These are phyloP conservation scores for Aurelia sp. DNA, from an alignment of 30 jellyfish, hydroid and myxozoan genomes.

Conservation along the genomic window DNA sequence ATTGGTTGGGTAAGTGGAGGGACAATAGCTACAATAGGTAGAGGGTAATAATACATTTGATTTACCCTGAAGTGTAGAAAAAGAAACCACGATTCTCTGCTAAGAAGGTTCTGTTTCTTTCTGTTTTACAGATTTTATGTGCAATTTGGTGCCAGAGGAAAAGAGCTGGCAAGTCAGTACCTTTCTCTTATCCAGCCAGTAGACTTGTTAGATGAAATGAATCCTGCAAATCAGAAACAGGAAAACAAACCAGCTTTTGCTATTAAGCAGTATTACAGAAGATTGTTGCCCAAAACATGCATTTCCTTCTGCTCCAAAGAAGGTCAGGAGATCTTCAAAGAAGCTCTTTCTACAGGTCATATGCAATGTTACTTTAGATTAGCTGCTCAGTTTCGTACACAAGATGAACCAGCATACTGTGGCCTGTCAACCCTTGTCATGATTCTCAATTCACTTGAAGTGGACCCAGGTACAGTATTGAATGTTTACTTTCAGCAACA, in stretches of 20 bases:
- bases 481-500: too few relatives aligned
- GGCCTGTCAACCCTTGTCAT: slow-evolving; percentile 90
- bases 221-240: background rate
- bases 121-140: slow-evolving; percentile 4
- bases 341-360: slow-evolving; percentile 72
- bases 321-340: slow-evolving; percentile 77
- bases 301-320: slow-evolving; percentile 73
- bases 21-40: too few relatives aligned
- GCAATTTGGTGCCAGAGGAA: slow-evolving; percentile 21
- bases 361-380: slow-evolving; percentile 74
- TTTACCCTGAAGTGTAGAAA: too few relatives aligned
- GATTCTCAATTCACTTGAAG: slow-evolving; percentile 83
- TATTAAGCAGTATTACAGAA: slow-evolving; percentile 73
- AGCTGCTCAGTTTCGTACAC: slow-evolving; percentile 92
- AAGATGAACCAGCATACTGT: slow-evolving; percentile 93
- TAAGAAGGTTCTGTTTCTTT: background rate
- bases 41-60: too few relatives aligned
- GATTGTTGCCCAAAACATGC: slow-evolving; percentile 76
- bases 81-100: too few relatives aligned
- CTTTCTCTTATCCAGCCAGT: slow-evolving; percentile 1
- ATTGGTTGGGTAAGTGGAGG: too few relatives aligned
- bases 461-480: slow-evolving; percentile 76
- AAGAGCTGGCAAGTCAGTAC: background rate
- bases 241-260: slow-evolving; percentile 14
- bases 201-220: background rate